Evolutionary conservation across 2,797 vertebrate genomes (phyloP).

Genomic region (Peromyscus eremicus): DNA sequence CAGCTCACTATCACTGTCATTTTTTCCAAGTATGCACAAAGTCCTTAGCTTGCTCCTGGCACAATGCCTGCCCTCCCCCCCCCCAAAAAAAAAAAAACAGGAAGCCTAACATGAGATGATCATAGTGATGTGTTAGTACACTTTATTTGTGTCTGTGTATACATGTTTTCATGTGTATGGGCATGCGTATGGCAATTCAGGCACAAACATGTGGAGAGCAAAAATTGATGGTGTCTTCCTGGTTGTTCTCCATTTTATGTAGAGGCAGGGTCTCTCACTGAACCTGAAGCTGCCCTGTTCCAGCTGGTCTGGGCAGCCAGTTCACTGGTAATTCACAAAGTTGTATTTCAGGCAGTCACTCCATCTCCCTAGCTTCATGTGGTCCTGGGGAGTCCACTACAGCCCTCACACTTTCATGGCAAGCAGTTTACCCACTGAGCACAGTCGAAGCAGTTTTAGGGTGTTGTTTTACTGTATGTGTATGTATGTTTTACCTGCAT

Average conservation of each 20-base stretch:
- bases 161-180: background rate
- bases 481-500: background rate
- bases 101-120: conserved; percentile 9
- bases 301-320: background rate
- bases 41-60: background rate
- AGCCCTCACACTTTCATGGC: background rate
- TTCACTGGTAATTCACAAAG: background rate
- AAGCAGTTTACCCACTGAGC: no score
- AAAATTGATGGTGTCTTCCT: background rate
- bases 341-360: background rate
- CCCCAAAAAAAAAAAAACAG: rapidly evolving
- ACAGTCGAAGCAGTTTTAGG: background rate
- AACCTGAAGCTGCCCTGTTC: background rate
- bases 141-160: background rate
- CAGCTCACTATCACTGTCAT: background rate
- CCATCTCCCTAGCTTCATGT: background rate
- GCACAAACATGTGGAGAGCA: background rate
- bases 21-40: background rate
- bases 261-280: background rate
- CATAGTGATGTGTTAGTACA: background rate
- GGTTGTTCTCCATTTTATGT: background rate
- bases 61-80: background rate
- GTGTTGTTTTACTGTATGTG: background rate
- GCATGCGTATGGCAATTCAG: background rate
- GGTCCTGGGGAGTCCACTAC: background rate